A percentile compares a stretch with the other conserved stretches of the same genome.
phyloP scores from a whole-genome alignment of 2,113 vertebrate species.

The Rhea pennata region DNA sequence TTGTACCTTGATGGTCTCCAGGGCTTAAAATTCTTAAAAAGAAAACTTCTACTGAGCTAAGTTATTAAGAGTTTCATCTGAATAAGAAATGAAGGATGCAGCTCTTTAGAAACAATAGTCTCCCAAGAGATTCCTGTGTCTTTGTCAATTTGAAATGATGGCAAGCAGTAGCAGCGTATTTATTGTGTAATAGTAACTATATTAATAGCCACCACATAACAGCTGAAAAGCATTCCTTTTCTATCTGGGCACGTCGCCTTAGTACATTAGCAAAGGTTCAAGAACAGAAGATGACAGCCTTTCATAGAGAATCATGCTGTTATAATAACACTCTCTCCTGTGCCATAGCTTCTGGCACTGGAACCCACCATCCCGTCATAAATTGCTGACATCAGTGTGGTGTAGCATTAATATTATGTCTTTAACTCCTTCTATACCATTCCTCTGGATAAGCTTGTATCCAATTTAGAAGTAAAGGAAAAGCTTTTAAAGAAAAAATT shows the following conservation, averaged over 20 bases:
- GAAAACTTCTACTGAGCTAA: slow-evolving; percentile 6
- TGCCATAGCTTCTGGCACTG: slow-evolving; percentile 39
- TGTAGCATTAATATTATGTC: slow-evolving; percentile 5
- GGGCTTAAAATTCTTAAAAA: slow-evolving; percentile 45
- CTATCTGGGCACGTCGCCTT: slow-evolving; percentile 52
- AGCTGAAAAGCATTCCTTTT: slow-evolving; percentile 61
- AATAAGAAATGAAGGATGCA: slow-evolving; percentile 1
- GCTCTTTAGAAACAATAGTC: background rate
- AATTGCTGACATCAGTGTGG: slow-evolving; percentile 48
- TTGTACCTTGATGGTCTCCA: slow-evolving; percentile 14
- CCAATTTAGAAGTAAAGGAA: background rate
- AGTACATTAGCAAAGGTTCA: slow-evolving; percentile 60
- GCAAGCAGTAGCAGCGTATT: slow-evolving; percentile 30
- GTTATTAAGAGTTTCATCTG: slow-evolving; percentile 30
- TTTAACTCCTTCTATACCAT: slow-evolving; percentile 17
- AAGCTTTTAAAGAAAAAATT: background rate
- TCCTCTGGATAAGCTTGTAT: background rate
- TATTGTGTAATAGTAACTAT: slow-evolving; percentile 17
- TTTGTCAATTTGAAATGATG: slow-evolving; percentile 41
- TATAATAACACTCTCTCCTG: slow-evolving; percentile 47
- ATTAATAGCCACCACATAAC: slow-evolving; percentile 55
- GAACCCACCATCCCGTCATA: slow-evolving; percentile 25
- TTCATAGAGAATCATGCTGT: slow-evolving; percentile 46
- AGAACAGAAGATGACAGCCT: slow-evolving; percentile 71
- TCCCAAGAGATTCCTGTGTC: background rate